Base-by-base conservation (phyloP, 2,888 invertebrate genomes). In the Neria commutata region DNA sequence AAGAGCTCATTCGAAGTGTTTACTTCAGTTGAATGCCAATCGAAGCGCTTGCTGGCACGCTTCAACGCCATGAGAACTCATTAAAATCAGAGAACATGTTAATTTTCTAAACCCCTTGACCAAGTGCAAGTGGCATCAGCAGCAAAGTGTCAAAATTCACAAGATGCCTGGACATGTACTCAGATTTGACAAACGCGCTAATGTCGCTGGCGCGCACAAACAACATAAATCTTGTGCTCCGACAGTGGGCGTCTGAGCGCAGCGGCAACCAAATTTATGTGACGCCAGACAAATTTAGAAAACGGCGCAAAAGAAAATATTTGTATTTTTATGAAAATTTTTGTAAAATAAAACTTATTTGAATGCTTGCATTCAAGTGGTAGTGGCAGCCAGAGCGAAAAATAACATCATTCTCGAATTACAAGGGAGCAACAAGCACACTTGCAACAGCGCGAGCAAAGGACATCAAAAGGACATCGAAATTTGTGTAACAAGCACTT, bases 401-500 rank as follows among this genome's bases (percentile, higher is more conserved):
- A 77, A 70, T 69, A 76, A 74, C 73, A 74, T 77, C 65, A 62
- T 67, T 67, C 69, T 77, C 76, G 55, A 61, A 73, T 77, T 76
- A 70, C 74, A 37, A 26, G 11, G 6, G 16, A 42, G 25, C 17
- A 48, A 49, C 17, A 34, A 34, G 23, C 29, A 24, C 10, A 29
- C 11, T 17, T 5, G 45, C 45, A n/a, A n/a, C n/a, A n/a, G 17
- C 8, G 21, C 2, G 2, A 21, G 17, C 8, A 14, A 14, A 14
- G 19, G 19, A 5, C 21, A 45, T 45, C 10, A 42, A 40, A 54
- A 46, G 55, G 47, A 60, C 60, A 68, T 64, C 65, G 62, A 67
- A 68, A 70, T 70, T 70, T 68, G 67, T 67, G 61, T 66, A 63
- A 68, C 62, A 67, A 45, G 53, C 62, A 66, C 65, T 70, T 64